Evolutionary conservation across 2,113 vertebrate genomes (phyloP), one percentile per base, ranked within the genome.

Genomic region (Glaucomys volans): DNA sequence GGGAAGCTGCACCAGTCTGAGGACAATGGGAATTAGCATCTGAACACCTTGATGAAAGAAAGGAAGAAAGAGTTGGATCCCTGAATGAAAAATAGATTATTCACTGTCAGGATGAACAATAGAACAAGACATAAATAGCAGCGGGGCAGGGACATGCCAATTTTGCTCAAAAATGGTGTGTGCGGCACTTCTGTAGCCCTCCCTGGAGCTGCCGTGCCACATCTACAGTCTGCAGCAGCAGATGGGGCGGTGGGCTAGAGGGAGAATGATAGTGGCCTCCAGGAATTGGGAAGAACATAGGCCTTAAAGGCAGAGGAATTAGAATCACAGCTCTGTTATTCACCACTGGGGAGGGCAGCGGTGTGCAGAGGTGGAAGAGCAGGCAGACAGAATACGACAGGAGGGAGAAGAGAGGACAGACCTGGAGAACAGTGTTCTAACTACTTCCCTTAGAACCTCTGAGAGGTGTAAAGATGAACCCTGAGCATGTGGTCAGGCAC

Each of bases 1-100:
- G 94, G 96, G 96, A 98, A 98, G 96, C 93, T 97, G 87, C 96
- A 97, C 87, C 97, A 98, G 96, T 17, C 14, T 91, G 92, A 84
- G 97, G 97, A 98, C 98, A 98, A 94, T 94, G 50, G 57, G 96
- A 98, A 98, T 98, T 98, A 98, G 97, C 96, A 92, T 88, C 92
- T 95, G 96, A 96, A 97, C 95, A 96, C 86, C 89, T 89, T 88
- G 95, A 97, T 95, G 92, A 96, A 98, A 98, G 84, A 67, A 84
- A 95, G 97, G 91, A 93, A 94, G 94, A 96, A 0, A 8, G 91
- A 83, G 82, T 79, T 69, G 97, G 97, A 91, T 96, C 82, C 74
- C 8, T 28, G 81, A 97, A 97, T 94, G 89, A 98, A 98, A 98
- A 98, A 98, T 11, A 98, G 97, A 98, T 98, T 97, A 97, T 96